These are phyloP conservation scores for Tachina lurida DNA, from an alignment of 2,888 invertebrate genomes.

Conservation along the genomic window DNA sequence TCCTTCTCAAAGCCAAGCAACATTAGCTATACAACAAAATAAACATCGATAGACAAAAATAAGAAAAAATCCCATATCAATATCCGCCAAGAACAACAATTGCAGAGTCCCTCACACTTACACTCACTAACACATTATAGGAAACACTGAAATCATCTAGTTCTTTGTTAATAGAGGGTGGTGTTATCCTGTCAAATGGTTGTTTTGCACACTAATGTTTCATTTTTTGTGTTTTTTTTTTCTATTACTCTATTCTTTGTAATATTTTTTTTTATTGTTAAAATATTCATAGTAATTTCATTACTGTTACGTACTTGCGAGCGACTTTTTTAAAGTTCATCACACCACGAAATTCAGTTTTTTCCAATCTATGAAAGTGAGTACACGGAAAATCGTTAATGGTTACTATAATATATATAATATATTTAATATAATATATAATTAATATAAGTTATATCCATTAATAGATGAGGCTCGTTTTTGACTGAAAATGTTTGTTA, in stretches of 20 bases:
- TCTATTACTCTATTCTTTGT: slow-evolving; percentile 39
- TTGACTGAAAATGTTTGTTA: no score
- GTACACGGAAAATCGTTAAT: not conserved
- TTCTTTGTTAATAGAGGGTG: slow-evolving; percentile 62
- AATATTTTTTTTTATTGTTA: slow-evolving; percentile 55
- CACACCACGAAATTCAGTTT: slow-evolving; percentile 45
- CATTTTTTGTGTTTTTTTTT: slow-evolving; percentile 36
- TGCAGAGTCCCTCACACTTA: slow-evolving; percentile 4
- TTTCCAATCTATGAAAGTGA: slow-evolving; percentile 15
- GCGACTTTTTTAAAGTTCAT: slow-evolving; percentile 57
- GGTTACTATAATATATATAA: no score
- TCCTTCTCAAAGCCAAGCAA: slow-evolving; percentile 72
- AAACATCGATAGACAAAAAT: slow-evolving; percentile 72
- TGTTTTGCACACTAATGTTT: slow-evolving; percentile 63
- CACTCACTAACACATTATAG: not conserved
- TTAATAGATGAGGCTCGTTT: no score
- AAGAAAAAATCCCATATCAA: slow-evolving; percentile 72
- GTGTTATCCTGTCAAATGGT: slow-evolving; percentile 62
- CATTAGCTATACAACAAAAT: slow-evolving; percentile 67
- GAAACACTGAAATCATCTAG: slow-evolving; percentile 48
- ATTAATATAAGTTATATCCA: no score
- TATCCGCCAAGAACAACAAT: slow-evolving; percentile 69
- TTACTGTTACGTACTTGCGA: slow-evolving; percentile 58
- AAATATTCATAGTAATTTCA: slow-evolving; percentile 72
- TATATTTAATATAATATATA: no score